phyloP scores from a whole-genome alignment of 2,888 invertebrate genomes.

The Lysandra bellargus region DNA sequence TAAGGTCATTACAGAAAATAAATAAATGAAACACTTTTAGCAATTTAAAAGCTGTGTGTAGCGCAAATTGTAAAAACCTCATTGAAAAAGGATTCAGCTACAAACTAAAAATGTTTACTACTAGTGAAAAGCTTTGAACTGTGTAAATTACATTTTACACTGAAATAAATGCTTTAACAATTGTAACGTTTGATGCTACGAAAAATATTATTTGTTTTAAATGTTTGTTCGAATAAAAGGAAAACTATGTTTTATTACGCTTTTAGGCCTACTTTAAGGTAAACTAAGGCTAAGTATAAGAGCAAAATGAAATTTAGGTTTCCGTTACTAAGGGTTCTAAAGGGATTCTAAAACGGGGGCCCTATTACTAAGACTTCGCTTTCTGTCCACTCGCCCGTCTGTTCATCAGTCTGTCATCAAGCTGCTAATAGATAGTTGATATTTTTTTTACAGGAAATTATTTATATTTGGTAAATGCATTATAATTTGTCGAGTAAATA shows the following conservation, averaged over 20 bases:
- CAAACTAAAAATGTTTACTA: constrained; percentile 16
- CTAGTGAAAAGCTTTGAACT: constrained; percentile 3
- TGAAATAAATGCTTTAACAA: neutral
- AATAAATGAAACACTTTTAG: constrained; percentile 1
- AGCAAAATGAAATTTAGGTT: too few relatives aligned
- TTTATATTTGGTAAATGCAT: neutral
- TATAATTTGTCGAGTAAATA: constrained; percentile 41
- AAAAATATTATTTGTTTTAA: neutral
- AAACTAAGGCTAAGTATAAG: too few relatives aligned
- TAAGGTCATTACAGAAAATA: constrained; percentile 4
- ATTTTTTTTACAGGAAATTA: too few relatives aligned
- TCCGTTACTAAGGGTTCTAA: too few relatives aligned
- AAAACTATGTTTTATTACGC: too few relatives aligned
- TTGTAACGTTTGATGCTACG: neutral
- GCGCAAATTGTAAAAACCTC: constrained; percentile 13
- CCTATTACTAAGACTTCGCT: too few relatives aligned
- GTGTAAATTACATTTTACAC: constrained; percentile 3
- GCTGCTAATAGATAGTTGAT: too few relatives aligned
- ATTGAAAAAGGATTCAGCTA: constrained; percentile 4
- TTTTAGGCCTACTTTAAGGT: too few relatives aligned
- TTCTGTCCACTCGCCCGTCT: too few relatives aligned
- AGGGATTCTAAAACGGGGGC: too few relatives aligned
- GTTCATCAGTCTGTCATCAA: too few relatives aligned
- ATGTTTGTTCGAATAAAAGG: neutral
- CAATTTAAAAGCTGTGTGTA: neutral